A percentile compares a stretch with the other conserved stretches of the same genome.
phyloP scores from a whole-genome alignment of 1,140 invertebrate genomes.

The Tetranychus urticae region DNA sequence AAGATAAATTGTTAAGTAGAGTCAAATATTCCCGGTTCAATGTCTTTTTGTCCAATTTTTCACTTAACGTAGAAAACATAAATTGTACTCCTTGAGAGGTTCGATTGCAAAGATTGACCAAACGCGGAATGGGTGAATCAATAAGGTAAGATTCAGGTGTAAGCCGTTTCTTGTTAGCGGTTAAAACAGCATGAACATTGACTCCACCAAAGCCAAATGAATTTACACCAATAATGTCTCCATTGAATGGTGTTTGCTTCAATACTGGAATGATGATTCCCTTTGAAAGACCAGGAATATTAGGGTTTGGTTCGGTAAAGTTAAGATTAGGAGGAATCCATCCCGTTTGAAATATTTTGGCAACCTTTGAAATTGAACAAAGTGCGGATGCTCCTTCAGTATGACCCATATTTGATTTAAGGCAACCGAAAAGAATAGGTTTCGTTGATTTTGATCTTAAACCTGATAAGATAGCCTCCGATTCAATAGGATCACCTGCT shows the following conservation, averaged over 20 bases:
- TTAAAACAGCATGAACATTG: conserved; percentile 70
- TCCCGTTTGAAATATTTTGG: conserved; percentile 25
- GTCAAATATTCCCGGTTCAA: conserved; percentile 72
- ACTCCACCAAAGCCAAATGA: conserved; percentile 94
- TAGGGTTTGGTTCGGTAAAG: conserved; percentile 26
- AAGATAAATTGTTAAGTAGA: conserved; percentile 46
- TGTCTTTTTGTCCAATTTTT: conserved; percentile 7
- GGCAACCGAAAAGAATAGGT: conserved; percentile 70
- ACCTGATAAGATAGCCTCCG: conserved; percentile 34
- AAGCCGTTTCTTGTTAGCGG: conserved; percentile 22
- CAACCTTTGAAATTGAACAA: conserved; percentile 29
- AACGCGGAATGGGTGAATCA: conserved; percentile 24
- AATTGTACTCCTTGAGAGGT: conserved; percentile 19
- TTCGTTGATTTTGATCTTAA: conserved; percentile 25
- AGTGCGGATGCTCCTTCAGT: conserved; percentile 71
- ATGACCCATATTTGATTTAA: conserved; percentile 96
- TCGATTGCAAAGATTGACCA: conserved; percentile 7
- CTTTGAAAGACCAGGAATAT: conserved; percentile 30
- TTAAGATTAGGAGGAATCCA: conserved; percentile 30
- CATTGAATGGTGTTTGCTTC: conserved; percentile 30
- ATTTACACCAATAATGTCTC: conserved; percentile 68
- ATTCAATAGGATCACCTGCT: conserved; percentile 83
- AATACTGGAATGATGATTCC: conserved; percentile 45
- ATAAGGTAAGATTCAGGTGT: conserved; percentile 1
- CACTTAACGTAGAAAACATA: conserved; percentile 17